phyloP scores from a whole-genome alignment of 2,888 invertebrate genomes.

The Drosophila anomalipes region DNA sequence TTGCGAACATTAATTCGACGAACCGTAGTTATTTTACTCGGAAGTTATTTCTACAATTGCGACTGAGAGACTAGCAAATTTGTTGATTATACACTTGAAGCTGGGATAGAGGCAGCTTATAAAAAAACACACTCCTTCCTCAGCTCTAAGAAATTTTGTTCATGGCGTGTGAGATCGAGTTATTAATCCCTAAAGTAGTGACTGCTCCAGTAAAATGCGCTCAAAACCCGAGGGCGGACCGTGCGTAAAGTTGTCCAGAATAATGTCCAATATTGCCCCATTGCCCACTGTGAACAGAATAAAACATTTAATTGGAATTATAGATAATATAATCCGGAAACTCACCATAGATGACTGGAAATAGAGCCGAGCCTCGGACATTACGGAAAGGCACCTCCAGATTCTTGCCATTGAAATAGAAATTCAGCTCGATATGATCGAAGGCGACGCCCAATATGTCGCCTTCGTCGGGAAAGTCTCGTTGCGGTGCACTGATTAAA shows the following conservation, averaged over 20 bases:
- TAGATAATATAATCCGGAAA: slow-evolving; percentile 12
- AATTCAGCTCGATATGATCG: slow-evolving; percentile 98
- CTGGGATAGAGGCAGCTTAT: slow-evolving; percentile 16
- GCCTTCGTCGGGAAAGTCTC: slow-evolving; percentile 92
- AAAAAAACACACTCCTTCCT: not conserved
- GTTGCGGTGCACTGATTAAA: slow-evolving; percentile 58
- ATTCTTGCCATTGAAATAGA: slow-evolving; percentile 96
- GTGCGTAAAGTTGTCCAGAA: slow-evolving; percentile 95
- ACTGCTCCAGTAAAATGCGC: slow-evolving; percentile 98
- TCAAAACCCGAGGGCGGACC: slow-evolving; percentile 95
- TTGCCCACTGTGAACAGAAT: slow-evolving; percentile 93
- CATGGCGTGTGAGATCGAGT: slow-evolving; percentile 16
- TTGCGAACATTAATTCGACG: not conserved
- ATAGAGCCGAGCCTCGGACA: slow-evolving; percentile 93
- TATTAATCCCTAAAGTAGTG: slow-evolving; percentile 91
- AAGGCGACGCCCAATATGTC: slow-evolving; percentile 94
- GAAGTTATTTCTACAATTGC: slow-evolving; percentile 22
- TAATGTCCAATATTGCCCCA: slow-evolving; percentile 98
- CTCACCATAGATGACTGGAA: slow-evolving; percentile 96
- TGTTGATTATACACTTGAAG: slow-evolving; percentile 46
- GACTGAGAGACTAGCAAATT: slow-evolving; percentile 59
- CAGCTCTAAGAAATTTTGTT: slow-evolving; percentile 31
- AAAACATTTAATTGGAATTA: slow-evolving; percentile 15
- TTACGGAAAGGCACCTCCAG: slow-evolving; percentile 94
- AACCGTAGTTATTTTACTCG: not conserved